These are phyloP conservation scores for Muscina levida DNA, from an alignment of 2,888 invertebrate genomes.

Conservation along the genomic window DNA sequence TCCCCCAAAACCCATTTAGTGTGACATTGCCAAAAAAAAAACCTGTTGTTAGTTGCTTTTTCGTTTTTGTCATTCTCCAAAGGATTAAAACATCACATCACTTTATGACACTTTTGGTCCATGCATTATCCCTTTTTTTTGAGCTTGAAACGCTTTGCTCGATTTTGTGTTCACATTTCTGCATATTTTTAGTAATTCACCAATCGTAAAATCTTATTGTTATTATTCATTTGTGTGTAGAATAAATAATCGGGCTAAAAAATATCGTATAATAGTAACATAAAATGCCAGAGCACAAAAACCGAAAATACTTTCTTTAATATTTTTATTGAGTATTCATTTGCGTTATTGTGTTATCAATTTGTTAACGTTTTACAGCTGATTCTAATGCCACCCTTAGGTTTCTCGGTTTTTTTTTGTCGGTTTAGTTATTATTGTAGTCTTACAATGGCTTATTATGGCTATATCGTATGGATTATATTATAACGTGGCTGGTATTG, in stretches of 20 bases:
- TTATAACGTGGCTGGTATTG: neutral
- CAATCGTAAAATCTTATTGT: slow-evolving; percentile 61
- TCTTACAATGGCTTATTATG: neutral
- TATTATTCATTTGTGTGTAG: slow-evolving; percentile 63
- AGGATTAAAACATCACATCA: slow-evolving; percentile 1
- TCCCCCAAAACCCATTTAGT: too few relatives aligned
- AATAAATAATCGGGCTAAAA: slow-evolving; percentile 31
- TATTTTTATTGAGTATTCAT: slow-evolving; percentile 61
- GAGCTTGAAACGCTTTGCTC: too few relatives aligned
- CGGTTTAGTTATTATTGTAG: neutral
- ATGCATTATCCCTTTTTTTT: neutral
- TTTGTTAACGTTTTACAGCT: slow-evolving; percentile 59
- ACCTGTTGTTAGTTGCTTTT: neutral
- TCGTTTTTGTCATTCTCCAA: neutral
- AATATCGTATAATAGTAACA: slow-evolving; percentile 22
- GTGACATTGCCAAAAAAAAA: too few relatives aligned
- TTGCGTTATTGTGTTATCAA: slow-evolving; percentile 60
- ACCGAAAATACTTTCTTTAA: slow-evolving; percentile 40
- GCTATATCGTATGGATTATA: too few relatives aligned
- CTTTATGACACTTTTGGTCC: slow-evolving; percentile 11
- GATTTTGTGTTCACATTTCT: neutral
- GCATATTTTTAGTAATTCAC: slow-evolving; percentile 53
- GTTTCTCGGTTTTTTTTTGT: neutral
- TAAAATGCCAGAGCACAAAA: slow-evolving; percentile 6
- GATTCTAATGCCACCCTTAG: neutral